Evolutionary conservation across 2,888 invertebrate species (phyloP), one percentile per base, ranked within the genome.

Genomic region (Ectobius pallidus): DNA sequence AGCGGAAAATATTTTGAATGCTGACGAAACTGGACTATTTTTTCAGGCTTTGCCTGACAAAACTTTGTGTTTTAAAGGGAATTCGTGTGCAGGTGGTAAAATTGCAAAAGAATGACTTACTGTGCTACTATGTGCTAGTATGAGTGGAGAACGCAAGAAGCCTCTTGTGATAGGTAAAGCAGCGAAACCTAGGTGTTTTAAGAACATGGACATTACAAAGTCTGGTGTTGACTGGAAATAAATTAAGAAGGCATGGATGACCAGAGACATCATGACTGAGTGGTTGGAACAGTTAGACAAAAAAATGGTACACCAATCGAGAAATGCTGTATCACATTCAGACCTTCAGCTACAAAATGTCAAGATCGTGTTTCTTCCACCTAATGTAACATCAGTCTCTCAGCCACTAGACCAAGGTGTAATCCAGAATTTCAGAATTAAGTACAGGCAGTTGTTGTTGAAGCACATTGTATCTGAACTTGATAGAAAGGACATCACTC

Each of bases 381-480:
- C 22, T 11, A 52, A 11, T 20, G 20, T 11, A 22, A 22, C 52
- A 11, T 11, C 52, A 52, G 20, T 18, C 9, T 52, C 52, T 3
- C 52, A 52, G 6, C 52, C 52, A 20, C 20, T 52, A 3, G 52
- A 52, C 20, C 52, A 52, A 20, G 52, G 52, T 11, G 52, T 11
- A 3, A 52, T 52, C 20, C n/a, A 52, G 6, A 52, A 52, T 9
- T 52, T 52, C 20, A 52, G 22, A 20, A 18, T 9, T 20, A 52
- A 52, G 22, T 18, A n/a, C n/a, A 49, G 20, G n/a, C 49, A 49
- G n/a, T 52, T 52, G 52, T 18, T 18, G 3, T 3, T 52, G n/a
- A 52, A 52, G 22, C 52, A 52, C 20, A n/a, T n/a, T n/a, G n/a
- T n/a, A n/a, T n/a, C n/a, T 55, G 69, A 69, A 20, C 52, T 69